Evolutionary conservation across 2,888 invertebrate species (phyloP), one percentile per base, ranked within the genome.

Genomic region (Scaptomyza caliginosa): DNA sequence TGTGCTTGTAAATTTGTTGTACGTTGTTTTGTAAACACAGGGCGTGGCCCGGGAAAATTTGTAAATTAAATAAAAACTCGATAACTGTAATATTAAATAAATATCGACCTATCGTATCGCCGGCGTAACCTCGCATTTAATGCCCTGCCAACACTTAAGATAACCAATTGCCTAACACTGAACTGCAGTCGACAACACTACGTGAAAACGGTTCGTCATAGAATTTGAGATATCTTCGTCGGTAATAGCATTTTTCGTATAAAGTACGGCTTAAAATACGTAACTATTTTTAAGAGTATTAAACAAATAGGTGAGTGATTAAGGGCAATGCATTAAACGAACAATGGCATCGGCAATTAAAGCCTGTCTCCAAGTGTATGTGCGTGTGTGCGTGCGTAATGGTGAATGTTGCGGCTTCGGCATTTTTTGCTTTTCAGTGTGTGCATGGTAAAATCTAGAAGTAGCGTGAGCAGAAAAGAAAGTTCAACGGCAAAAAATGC

Each of bases 391-490:
- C 52, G 68, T 52, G 72, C 19, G 54, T 48, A 39, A 34, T 62
- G 49, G 86, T 83, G 63, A 72, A 64, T 74, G 66, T 77, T 70
- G 70, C 74, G 67, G 76, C 74, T 56, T 48, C 64, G 57, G 73
- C 74, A 52, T 54, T 67, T 57, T 52, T 59, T 58, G 65, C 57
- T 64, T 46, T 46, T 70, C 42, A 39, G 52, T 73, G 70, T 71
- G 67, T 67, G 74, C 74, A 81, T 87, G 80, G 79, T 77, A 84
- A 83, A 85, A 69, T 74, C 83, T 82, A 83, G 87, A 87, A 86
- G 80, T 66, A 78, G 85, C 86, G 85, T 84, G 74, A 77, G 85
- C 85, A 86, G 69, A 74, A 83, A 83, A 86, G 83, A 83, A 83
- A 83, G 83, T 83, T 86, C 87, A 78, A 60, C 82, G 63, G 65